Conservation (phyloP, 1,140 invertebrate genomes). For the Ridgeia piscesae region DNA sequence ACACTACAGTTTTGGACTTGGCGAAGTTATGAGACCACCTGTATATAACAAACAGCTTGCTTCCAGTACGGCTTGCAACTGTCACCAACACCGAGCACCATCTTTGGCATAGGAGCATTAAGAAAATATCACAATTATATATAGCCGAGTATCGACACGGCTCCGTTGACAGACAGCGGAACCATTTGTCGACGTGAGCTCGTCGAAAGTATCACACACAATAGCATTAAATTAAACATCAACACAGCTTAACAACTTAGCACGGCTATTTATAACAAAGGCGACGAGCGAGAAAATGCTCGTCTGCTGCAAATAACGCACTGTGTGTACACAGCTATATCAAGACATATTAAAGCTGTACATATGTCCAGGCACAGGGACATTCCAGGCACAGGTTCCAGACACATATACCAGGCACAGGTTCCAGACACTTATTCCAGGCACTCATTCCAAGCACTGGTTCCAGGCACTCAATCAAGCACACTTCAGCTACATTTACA, state of each 20-base stretch:
- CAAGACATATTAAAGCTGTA: too few relatives aligned
- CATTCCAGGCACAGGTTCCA: too few relatives aligned
- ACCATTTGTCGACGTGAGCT: not conserved
- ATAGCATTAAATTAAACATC: not conserved
- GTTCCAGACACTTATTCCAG: not conserved
- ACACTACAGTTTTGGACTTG: too few relatives aligned
- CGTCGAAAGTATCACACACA: not conserved
- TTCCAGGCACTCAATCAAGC: too few relatives aligned
- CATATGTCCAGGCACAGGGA: too few relatives aligned
- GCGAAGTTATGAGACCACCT: too few relatives aligned
- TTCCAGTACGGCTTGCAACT: not conserved
- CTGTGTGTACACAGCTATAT: not conserved
- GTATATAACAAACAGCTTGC: not conserved
- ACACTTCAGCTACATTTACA: not conserved
- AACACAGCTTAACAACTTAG: constrained; percentile 5
- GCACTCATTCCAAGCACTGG: too few relatives aligned
- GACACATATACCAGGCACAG: not conserved
- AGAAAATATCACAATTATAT: not conserved
- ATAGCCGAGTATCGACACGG: not conserved
- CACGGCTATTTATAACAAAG: not conserved
- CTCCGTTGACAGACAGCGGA: not conserved
- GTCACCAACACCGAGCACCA: not conserved
- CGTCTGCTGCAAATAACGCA: not conserved
- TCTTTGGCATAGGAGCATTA: not conserved
- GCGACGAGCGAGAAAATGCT: not conserved